Evolutionary conservation across 2,797 vertebrate species (phyloP), one percentile per base, ranked within the genome.

Genomic region (Lateolabrax maculatus): DNA sequence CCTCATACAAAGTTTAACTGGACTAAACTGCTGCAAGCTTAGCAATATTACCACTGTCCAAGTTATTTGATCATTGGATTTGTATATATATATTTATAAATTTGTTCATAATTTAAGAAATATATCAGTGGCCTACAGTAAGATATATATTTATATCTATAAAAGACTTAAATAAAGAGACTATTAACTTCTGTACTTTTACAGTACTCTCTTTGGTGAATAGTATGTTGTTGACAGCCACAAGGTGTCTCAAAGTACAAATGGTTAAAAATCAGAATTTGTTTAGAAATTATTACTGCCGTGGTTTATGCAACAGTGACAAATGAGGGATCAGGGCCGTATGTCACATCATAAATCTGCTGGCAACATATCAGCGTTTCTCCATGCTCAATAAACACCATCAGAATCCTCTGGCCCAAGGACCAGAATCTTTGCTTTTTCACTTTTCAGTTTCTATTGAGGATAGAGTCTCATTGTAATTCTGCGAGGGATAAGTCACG

Each of bases 391-490:
- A 56, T 77, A 80, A 84, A 83, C 83, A 79, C 67, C 74, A 85
- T 81, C 62, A 87, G 64, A 75, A 67, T 81, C 64, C 58, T 76
- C 21, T 11, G 13, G 73, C 49, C 63, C 49, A 3, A 73, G 63
- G 65, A 76, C n/a, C 58, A 51, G 68, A 57, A 58, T 87, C 36
- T 78, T 52, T 62, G 55, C 69, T 65, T 62, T 82, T 84, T 74
- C 31, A 66, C 56, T 58, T 75, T 71, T 85, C 51, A 4, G 62
- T 84, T 86, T 83, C 71, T 75, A 15, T 52, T 49, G 66, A 81
- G 80, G 52, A 87, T 65, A 89, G 88, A 86, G 84, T 86, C 79
- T 90, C 87, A 91, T 94, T 93, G 92, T 91, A 89, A 92, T 92
- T 90, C 88, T 44, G 82, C 37, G 77, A 84, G 80, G 89, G 84